Evolutionary conservation across 2,113 vertebrate genomes (phyloP), one percentile per base, ranked within the genome.

Genomic region (Solea senegalensis): DNA sequence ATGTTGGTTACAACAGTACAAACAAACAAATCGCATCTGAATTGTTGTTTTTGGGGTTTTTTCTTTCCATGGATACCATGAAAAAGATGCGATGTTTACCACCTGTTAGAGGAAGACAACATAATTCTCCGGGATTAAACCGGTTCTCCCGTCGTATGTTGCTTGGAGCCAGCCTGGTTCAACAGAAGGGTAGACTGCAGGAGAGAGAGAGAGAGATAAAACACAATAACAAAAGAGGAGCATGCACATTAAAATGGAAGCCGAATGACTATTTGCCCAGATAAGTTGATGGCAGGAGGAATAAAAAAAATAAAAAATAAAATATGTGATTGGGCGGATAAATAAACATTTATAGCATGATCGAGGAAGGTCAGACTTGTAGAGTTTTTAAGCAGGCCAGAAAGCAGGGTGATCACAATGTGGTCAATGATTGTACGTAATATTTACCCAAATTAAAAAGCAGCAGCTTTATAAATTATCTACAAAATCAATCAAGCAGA

Each of bases 141-240:
- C 97, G 49, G 96, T 97, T 95, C 92, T 97, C 69, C 96, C 96
- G 90, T 98, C 93, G 6, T 95, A 96, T 9, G 96, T 98, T 81
- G 96, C 97, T 88, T 97, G 97, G 82, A 99, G 92, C 97, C 97
- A 98, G 81, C 96, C 96, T 56, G 97, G 97, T 92, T 98, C 96
- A 84, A 97, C 94, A 13, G 97, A 98, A 1, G 95, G 91, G 87
- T 97, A 96, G 62, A 98, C 97, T 98, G 76, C 28, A 81, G 72
- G 85, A 62, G 63, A 50, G 8, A 5, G 58, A 65, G n/a, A 72
- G 28, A 65, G 7, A 41, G 71, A 50, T 41, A 48, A 65, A 7
- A 53, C 1, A 78, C 9, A 40, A 3, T 8, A 55, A 77, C 27
- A 69, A 67, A 49, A 55, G 26, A 74, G 3, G 12, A 52, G 7